Evolutionary conservation across 1,140 invertebrate genomes (phyloP).

Genomic region (Drosophila persimilis): DNA sequence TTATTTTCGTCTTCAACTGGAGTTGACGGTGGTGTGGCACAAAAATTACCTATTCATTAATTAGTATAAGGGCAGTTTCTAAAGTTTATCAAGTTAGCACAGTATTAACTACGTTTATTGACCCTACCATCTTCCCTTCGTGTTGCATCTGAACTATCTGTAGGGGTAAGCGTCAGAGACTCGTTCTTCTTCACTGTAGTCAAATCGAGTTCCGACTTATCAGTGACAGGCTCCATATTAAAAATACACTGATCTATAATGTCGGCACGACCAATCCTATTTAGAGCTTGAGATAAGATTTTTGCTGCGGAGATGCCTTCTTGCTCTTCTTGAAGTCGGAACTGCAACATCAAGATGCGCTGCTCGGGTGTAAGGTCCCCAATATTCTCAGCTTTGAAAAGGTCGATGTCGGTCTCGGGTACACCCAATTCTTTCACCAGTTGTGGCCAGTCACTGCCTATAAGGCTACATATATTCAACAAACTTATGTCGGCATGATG

Average conservation of each 20-base stretch:
- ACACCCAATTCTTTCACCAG: slow-evolving; percentile 93
- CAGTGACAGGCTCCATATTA: slow-evolving; percentile 90
- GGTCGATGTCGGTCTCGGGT: slow-evolving; percentile 91
- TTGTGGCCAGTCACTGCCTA: slow-evolving; percentile 95
- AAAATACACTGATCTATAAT: slow-evolving; percentile 89
- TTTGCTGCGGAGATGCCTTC: slow-evolving; percentile 86
- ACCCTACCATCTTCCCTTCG: no score
- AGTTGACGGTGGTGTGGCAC: slow-evolving; percentile 13
- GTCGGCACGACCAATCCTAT: slow-evolving; percentile 93
- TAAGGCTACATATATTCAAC: slow-evolving; percentile 94
- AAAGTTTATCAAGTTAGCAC: no score
- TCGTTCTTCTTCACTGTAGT: slow-evolving; percentile 83
- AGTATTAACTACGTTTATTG: no score
- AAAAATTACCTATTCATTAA: slow-evolving; percentile 4
- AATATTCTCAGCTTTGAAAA: slow-evolving; percentile 93
- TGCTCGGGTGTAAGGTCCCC: slow-evolving; percentile 90
- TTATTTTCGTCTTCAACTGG: slow-evolving; percentile 15
- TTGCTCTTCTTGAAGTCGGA: slow-evolving; percentile 86
- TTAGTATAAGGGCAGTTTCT: no score
- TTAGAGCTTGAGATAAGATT: slow-evolving; percentile 92
- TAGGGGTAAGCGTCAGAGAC: no score
- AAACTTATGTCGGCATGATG: slow-evolving; percentile 86
- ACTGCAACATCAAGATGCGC: slow-evolving; percentile 93
- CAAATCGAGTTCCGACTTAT: slow-evolving; percentile 91
- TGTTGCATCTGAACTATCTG: no score